A percentile compares a stretch with the other conserved stretches of the same genome.
These are phyloP conservation scores for Fregetta grallaria DNA, from an alignment of 2,113 vertebrate genomes.

Conservation along the genomic window DNA sequence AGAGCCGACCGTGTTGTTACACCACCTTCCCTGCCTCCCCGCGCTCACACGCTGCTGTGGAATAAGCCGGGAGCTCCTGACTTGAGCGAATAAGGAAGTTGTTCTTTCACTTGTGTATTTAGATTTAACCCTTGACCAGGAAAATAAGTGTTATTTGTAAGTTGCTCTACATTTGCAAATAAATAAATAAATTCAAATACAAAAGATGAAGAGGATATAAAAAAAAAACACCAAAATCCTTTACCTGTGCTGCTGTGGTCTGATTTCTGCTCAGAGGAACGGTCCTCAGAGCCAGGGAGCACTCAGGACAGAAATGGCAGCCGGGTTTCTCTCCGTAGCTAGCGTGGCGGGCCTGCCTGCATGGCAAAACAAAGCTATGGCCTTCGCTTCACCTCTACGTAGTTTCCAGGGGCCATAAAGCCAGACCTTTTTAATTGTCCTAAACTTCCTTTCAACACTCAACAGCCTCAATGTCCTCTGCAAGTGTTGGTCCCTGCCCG, in stretches of 20 bases:
- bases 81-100: slow-evolving; percentile 22
- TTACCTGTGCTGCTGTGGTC: background rate
- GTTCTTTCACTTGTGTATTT: slow-evolving; percentile 6
- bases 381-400: background rate
- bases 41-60: background rate
- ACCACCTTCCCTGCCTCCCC: background rate
- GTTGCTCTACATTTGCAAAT: background rate
- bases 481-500: accelerated
- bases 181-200: background rate
- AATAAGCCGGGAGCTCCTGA: background rate
- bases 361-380: background rate
- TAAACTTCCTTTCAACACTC: background rate
- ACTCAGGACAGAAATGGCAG: background rate
- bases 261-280: background rate
- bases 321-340: background rate
- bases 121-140: background rate
- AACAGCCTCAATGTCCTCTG: background rate
- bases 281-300: background rate
- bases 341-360: background rate
- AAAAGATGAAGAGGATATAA: background rate
- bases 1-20: accelerated
- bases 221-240: background rate
- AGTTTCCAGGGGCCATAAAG: background rate
- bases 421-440: background rate
- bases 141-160: background rate